Evolutionary conservation across 2,113 vertebrate species (phyloP).

Genomic region (Poecilia latipinna): DNA sequence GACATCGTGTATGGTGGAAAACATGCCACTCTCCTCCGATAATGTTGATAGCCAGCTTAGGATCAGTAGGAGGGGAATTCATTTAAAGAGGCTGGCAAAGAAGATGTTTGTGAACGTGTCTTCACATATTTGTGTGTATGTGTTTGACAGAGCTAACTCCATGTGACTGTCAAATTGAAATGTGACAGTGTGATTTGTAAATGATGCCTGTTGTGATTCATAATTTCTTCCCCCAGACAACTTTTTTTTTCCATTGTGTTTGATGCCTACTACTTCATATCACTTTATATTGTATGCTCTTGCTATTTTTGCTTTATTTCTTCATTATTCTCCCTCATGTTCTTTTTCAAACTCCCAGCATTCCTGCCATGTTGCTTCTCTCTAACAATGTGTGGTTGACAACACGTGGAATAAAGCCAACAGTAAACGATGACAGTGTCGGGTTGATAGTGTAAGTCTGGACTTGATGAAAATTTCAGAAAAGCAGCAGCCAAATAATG

Average conservation of each 20-base stretch:
- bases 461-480: constrained; percentile 18
- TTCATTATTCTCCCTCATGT: constrained; percentile 18
- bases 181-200: constrained; percentile 61
- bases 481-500: constrained; percentile 22
- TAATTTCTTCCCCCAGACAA: constrained; percentile 48
- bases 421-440: background rate
- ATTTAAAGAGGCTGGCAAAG: constrained; percentile 4
- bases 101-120: background rate
- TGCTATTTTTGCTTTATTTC: constrained; percentile 10
- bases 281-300: constrained; percentile 44
- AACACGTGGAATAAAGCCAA: constrained; percentile 23
- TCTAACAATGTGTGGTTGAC: constrained; percentile 36
- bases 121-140: background rate
- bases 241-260: constrained; percentile 40
- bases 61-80: constrained; percentile 21
- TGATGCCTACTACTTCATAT: constrained; percentile 49
- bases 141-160: background rate
- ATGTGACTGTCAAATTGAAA: constrained; percentile 39
- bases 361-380: constrained; percentile 42
- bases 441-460: constrained; percentile 5
- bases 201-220: constrained; percentile 59
- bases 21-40: constrained; percentile 39
- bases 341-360: constrained; percentile 18
- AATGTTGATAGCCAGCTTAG: constrained; percentile 30
- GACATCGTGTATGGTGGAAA: constrained; percentile 42